phyloP scores from a whole-genome alignment of 2,113 vertebrate genomes.

The Pomatorhinus ruficollis region DNA sequence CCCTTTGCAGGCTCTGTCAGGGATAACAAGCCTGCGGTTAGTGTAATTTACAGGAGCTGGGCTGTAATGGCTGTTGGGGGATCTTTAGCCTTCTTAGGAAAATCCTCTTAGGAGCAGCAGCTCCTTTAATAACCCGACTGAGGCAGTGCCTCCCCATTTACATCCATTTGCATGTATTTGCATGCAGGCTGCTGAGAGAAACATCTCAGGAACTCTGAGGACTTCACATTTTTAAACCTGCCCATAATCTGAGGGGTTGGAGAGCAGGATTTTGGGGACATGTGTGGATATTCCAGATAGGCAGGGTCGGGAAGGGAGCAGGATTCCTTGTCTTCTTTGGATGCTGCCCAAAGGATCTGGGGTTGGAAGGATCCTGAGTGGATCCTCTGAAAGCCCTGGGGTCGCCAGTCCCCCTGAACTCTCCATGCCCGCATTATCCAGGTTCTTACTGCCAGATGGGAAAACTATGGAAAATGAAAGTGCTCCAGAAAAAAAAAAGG shows the following conservation, averaged over 20 bases:
- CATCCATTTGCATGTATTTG: slow-evolving; percentile 59
- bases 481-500: background rate
- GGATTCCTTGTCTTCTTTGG: background rate
- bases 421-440: rapidly evolving
- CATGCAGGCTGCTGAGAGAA: slow-evolving; percentile 14
- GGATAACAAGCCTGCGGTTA: background rate
- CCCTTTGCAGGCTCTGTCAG: background rate
- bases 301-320: background rate
- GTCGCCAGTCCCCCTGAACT: background rate
- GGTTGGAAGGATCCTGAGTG: background rate
- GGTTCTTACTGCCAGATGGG: background rate
- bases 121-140: slow-evolving; percentile 40
- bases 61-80: slow-evolving; percentile 34
- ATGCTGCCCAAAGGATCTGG: background rate
- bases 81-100: slow-evolving; percentile 46
- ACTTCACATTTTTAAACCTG: background rate
- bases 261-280: background rate
- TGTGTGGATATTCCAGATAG: rapidly evolving
- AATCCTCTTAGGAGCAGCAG: slow-evolving; percentile 55
- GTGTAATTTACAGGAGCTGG: slow-evolving; percentile 15
- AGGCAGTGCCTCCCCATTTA: slow-evolving; percentile 21
- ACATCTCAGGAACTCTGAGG: background rate
- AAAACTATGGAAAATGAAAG: background rate
- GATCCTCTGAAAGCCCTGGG: background rate
- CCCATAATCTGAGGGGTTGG: background rate